Base-by-base conservation (phyloP, 2,113 vertebrate genomes). In the Lepisosteus oculatus region DNA sequence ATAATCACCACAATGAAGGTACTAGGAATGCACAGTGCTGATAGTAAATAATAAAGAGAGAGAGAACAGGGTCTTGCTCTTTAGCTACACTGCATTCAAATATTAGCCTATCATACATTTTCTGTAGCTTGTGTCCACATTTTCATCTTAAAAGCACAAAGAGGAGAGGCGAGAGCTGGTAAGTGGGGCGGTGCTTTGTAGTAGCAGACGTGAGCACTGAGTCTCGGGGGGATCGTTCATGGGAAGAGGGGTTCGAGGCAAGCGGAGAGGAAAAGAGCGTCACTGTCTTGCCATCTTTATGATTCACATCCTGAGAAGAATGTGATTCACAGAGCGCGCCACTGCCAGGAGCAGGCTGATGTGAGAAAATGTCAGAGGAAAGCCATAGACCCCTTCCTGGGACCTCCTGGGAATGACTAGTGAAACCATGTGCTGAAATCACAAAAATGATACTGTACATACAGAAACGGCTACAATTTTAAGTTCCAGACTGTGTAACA, bases 401-500 rank as follows among this genome's bases (percentile, higher is more conserved):
- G 65, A 45, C 56, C 44, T 73, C 45, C 44, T 68, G 65, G 45
- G 54, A 73, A 62, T 42, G 2, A 41, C 68, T 57, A 55, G 29
- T n/a, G 47, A 62, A 68, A 62, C 43, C 65, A 15, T 13, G 54
- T 61, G 44, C 65, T 67, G 56, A 61, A 68, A 56, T n/a, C 0
- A 5, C n/a, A 62, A 65, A 29, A 72, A 82, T 72, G 77, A 75
- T 77, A 72, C 29, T 2, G 29, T 29, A 81, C 75, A 81, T 65
- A 61, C 59, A 59, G 74, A 80, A 78, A 80, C 73, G 80, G 69
- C 75, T 74, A 74, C 76, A 75, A 76, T 74, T 72, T 71, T 72
- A 55, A 12, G 15, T 61, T 72, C 59, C 15, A 56, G 12, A 29
- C 72, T 43, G 56, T 0, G 44, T 73, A 68, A 73, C 54, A 57